These are phyloP conservation scores for Diplodus sargus DNA, from an alignment of 2,797 vertebrate species.

Conservation along the genomic window DNA sequence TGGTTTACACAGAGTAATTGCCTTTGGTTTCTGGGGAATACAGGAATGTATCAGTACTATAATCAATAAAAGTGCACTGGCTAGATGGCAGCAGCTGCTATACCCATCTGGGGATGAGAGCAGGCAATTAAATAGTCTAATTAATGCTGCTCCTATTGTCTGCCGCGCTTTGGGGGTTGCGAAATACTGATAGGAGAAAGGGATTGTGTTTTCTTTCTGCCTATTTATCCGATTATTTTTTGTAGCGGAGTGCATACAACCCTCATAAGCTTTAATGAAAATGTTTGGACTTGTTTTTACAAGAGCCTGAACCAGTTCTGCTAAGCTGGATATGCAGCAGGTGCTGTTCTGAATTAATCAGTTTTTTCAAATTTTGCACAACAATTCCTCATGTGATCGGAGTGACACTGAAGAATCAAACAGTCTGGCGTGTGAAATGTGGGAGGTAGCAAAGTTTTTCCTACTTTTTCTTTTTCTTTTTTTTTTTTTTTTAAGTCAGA, in stretches of 20 bases:
- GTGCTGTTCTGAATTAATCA: neutral
- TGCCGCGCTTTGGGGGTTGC: slow-evolving; percentile 54
- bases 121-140: slow-evolving; percentile 79
- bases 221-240: slow-evolving; percentile 49
- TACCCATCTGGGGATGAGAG: slow-evolving; percentile 73
- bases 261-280: slow-evolving; percentile 24
- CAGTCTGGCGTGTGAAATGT: neutral
- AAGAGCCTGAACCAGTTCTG: neutral
- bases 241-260: slow-evolving; percentile 6
- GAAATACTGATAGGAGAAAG: slow-evolving; percentile 55
- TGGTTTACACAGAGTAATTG: slow-evolving; percentile 81
- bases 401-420: neutral
- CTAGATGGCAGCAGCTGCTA: slow-evolving; percentile 76
- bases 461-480: no score
- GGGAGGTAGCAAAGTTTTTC: neutral
- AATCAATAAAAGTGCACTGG: slow-evolving; percentile 80
- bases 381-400: neutral
- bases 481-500: neutral
- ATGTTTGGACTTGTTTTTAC: slow-evolving; percentile 14
- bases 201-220: slow-evolving; percentile 32
- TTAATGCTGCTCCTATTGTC: slow-evolving; percentile 75
- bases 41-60: slow-evolving; percentile 75
- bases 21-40: slow-evolving; percentile 79
- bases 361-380: slow-evolving; percentile 10
- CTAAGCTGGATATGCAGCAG: slow-evolving; percentile 1